phyloP scores from a whole-genome alignment of 2,797 vertebrate genomes.

The Liasis olivaceus region DNA sequence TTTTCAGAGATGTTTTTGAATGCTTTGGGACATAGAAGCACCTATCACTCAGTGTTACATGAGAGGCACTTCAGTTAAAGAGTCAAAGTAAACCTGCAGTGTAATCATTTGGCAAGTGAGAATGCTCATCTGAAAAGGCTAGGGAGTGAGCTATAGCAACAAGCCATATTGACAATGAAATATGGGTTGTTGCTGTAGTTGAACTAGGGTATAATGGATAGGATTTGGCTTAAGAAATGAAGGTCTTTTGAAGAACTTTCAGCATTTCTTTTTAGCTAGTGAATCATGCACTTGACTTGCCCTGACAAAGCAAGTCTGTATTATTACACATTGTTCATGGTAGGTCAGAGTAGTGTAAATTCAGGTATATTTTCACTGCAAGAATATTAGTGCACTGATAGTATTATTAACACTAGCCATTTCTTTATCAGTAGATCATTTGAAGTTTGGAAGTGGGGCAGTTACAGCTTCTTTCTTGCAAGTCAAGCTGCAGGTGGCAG shows the following conservation, averaged over 20 bases:
- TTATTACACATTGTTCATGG: background rate
- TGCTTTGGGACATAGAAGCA: constrained; percentile 53
- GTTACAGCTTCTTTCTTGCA: background rate
- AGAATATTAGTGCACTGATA: background rate
- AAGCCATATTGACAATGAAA: background rate
- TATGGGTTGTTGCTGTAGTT: background rate
- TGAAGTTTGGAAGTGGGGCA: background rate
- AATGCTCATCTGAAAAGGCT: constrained; percentile 34
- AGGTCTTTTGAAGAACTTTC: background rate
- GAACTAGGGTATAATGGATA: background rate
- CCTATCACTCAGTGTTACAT: constrained; percentile 47
- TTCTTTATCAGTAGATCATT: background rate
- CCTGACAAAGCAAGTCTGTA: background rate
- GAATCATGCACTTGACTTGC: background rate
- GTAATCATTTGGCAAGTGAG: constrained; percentile 55
- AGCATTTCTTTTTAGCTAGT: background rate
- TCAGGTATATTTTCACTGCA: background rate
- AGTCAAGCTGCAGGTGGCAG: background rate
- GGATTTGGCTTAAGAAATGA: background rate
- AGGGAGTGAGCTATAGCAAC: background rate
- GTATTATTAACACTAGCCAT: background rate
- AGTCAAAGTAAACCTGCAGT: background rate
- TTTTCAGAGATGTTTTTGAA: constrained; percentile 54
- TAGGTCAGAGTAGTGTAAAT: background rate
- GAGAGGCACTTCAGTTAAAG: constrained; percentile 41